phyloP scores from a whole-genome alignment of 2,113 vertebrate species.

The Anhinga anhinga region DNA sequence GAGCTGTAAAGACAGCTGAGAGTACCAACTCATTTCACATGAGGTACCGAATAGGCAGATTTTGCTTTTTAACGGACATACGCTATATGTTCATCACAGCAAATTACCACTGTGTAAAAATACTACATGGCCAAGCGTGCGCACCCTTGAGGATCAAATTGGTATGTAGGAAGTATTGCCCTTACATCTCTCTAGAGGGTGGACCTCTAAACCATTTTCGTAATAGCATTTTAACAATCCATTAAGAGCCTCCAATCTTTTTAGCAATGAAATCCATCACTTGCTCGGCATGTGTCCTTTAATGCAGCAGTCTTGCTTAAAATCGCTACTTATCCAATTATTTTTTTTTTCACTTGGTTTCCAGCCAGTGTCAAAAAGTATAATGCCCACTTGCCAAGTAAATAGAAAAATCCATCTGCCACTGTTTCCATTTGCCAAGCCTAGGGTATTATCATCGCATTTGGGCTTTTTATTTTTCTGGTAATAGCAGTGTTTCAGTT shows the following conservation, averaged over 20 bases:
- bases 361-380: not conserved
- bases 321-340: not conserved
- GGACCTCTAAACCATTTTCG: not conserved
- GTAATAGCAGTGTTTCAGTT: not conserved
- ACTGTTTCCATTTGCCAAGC: not conserved
- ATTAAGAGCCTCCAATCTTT: constrained; percentile 18
- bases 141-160: not conserved
- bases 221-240: constrained; percentile 35
- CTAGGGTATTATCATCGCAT: not conserved
- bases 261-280: constrained; percentile 28
- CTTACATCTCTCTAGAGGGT: not conserved
- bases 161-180: not conserved
- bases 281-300: constrained; percentile 33
- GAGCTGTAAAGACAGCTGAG: not conserved
- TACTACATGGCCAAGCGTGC: not conserved
- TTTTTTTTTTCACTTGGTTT: constrained; percentile 5
- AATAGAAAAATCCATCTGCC: not conserved
- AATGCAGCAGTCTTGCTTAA: constrained; percentile 27
- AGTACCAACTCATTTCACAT: not conserved
- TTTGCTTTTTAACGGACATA: not conserved
- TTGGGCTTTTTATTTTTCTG: not conserved
- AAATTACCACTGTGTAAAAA: not conserved
- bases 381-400: constrained; percentile 8
- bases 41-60: not conserved
- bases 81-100: not conserved